Evolutionary conservation across 92 coral and sea anemone species (phyloP).

Genomic region (Micromussa lordhowensis): DNA sequence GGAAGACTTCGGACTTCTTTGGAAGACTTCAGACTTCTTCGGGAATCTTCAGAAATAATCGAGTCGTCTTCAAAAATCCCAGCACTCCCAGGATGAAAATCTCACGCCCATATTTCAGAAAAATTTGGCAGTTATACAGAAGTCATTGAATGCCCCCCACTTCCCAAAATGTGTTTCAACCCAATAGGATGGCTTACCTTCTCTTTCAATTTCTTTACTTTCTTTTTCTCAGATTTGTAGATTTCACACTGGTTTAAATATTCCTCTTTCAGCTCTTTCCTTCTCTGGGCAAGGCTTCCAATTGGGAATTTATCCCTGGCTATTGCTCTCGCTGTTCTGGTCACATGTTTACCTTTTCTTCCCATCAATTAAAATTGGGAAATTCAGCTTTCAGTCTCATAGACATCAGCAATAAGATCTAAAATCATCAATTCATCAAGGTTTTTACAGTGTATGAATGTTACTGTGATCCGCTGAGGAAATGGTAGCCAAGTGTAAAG

Average conservation of each 20-base stretch:
- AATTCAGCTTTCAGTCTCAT: not conserved
- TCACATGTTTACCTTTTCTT: not conserved
- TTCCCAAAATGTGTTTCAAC: not conserved
- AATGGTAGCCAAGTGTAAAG: not conserved
- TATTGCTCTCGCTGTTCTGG: not conserved
- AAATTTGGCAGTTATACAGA: too few species aligned
- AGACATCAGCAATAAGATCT: not conserved
- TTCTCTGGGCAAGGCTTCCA: not conserved
- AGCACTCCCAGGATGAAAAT: too few species aligned
- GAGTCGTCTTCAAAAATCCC: too few species aligned
- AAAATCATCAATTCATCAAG: not conserved
- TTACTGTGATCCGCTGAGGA: not conserved
- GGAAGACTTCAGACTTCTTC: too few species aligned
- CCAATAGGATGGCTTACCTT: not conserved
- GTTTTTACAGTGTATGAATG: not conserved
- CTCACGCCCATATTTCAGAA: too few species aligned
- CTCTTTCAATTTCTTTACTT: not conserved
- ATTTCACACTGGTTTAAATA: not conserved
- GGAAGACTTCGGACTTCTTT: too few species aligned
- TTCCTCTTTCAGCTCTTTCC: not conserved
- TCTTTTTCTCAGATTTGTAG: not conserved
- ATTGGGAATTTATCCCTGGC: not conserved
- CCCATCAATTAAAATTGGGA: not conserved
- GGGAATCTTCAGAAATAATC: too few species aligned
- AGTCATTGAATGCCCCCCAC: not conserved